Percentiles rank a stretch among this genome's conserved stretches.
These are phyloP conservation scores for Geotrupes spiniger DNA, from an alignment of 2,888 invertebrate species.

Conservation along the genomic window DNA sequence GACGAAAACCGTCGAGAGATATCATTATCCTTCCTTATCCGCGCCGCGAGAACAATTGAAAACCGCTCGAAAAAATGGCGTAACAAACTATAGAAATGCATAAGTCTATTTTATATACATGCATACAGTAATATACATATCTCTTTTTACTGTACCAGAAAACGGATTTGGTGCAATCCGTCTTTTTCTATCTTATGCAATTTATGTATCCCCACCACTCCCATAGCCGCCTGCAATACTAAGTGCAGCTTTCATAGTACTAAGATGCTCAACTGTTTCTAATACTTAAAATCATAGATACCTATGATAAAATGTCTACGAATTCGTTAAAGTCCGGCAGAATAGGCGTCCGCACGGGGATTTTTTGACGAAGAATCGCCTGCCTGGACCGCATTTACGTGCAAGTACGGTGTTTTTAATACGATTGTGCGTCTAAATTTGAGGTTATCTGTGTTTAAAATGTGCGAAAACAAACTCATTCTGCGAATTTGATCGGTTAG, in stretches of 20 bases:
- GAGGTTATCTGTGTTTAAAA: slow-evolving; percentile 27
- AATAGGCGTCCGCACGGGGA: slow-evolving; percentile 1
- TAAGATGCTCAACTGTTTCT: slow-evolving; percentile 48
- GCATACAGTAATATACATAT: slow-evolving; percentile 27
- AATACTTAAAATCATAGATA: slow-evolving; percentile 46
- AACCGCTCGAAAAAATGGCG: slow-evolving; percentile 29
- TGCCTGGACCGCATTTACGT: slow-evolving; percentile 2
- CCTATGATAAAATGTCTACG: slow-evolving; percentile 32
- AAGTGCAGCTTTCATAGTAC: slow-evolving; percentile 38
- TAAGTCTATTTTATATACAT: slow-evolving; percentile 21
- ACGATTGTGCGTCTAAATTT: slow-evolving; percentile 20
- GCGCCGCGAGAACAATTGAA: slow-evolving; percentile 14
- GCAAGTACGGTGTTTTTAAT: slow-evolving; percentile 6
- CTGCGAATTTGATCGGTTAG: slow-evolving; percentile 25
- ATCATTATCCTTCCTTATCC: slow-evolving; percentile 10
- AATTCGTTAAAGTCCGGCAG: slow-evolving; percentile 13
- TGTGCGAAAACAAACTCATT: slow-evolving; percentile 25
- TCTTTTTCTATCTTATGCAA: slow-evolving; percentile 19
- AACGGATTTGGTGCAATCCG: slow-evolving; percentile 25
- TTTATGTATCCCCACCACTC: slow-evolving; percentile 29
- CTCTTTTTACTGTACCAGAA: slow-evolving; percentile 25
- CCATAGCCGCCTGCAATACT: slow-evolving; percentile 30
- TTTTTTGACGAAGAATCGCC: slow-evolving; percentile 11
- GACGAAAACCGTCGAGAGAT: not conserved
- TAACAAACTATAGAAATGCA: slow-evolving; percentile 29